A percentile compares a stretch with the other conserved stretches of the same genome.
phyloP scores from a whole-genome alignment of 2,113 vertebrate species.

The Catharus bicknelli region DNA sequence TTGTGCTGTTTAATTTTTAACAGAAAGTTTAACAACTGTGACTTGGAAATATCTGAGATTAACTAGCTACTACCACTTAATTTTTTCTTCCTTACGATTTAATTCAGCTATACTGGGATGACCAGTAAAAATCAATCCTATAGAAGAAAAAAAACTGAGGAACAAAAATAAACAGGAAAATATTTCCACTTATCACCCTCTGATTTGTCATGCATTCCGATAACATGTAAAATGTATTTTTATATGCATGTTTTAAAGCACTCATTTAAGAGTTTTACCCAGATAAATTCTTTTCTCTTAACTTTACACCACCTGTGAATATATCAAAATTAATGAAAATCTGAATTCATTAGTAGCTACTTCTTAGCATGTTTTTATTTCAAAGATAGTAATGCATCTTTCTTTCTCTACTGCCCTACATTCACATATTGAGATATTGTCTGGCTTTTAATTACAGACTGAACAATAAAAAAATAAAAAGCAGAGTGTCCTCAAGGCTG shows the following conservation, averaged over 20 bases:
- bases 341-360: not conserved
- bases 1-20: not conserved
- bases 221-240: not conserved
- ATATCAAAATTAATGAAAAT: not conserved
- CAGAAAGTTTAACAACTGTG: not conserved
- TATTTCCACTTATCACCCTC: not conserved
- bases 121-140: not conserved
- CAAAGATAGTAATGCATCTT: not conserved
- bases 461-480: not conserved
- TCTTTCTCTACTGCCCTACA: not conserved
- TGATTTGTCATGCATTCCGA: not conserved
- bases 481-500: not conserved
- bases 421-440: not conserved
- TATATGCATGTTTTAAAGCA: not conserved
- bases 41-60: not conserved
- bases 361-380: not conserved
- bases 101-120: not conserved
- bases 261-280: not conserved
- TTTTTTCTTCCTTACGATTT: not conserved
- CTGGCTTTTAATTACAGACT: slow-evolving; percentile 52
- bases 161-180: not conserved
- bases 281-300: not conserved
- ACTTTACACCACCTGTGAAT: not conserved
- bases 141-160: not conserved
- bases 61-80: not conserved